Evolutionary conservation across 2,888 invertebrate genomes (phyloP), one percentile per base, ranked within the genome.

Genomic region (Tricholauxania praeusta): DNA sequence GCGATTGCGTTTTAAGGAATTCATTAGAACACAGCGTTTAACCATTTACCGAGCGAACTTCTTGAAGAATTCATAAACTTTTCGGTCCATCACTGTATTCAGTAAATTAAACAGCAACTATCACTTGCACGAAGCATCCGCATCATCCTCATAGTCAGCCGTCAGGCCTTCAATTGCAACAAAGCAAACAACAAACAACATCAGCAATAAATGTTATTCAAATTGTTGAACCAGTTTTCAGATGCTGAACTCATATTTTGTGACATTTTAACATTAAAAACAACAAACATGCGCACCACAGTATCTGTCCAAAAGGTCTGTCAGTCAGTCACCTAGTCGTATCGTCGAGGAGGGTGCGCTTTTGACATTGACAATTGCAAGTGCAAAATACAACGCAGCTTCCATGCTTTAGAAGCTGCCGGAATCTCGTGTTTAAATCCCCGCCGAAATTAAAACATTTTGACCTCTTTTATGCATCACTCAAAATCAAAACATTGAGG

Each of bases 191-290:
- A 53, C 22, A 59, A 19, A 53, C 22, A 59, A 28, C 22, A 14
- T 19, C n/a, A 59, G 17, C 1, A 59, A 22, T 12, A 59, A 59
- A 14, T 28, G 28, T 19, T 28, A 14, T 19, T 59, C 14, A 59
- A 19, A 59, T 17, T 10, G 28, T 59, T 59, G 7, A 59, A 59
- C 28, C 28, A 59, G 59, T 28, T 14, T 7, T 59, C 22, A n/a
- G 19, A 19, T n/a, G 59, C 19, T 19, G 10, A 28, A 59, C 17
- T 39, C 39, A 39, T 39, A 39, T 39, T 82, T 81, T 82, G 79
- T 82, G 83, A 82, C 83, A 80, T 82, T 82, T 82, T 48, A 79
- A 77, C 81, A 82, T 81, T 78, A 80, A 82, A 62, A 75, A 79
- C 76, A 80, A 80, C 80, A 82, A 82, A 82, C 80, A 82, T 76